Evolutionary conservation across 1,140 invertebrate species (phyloP).

Genomic region (Philotrypesis tridentata): DNA sequence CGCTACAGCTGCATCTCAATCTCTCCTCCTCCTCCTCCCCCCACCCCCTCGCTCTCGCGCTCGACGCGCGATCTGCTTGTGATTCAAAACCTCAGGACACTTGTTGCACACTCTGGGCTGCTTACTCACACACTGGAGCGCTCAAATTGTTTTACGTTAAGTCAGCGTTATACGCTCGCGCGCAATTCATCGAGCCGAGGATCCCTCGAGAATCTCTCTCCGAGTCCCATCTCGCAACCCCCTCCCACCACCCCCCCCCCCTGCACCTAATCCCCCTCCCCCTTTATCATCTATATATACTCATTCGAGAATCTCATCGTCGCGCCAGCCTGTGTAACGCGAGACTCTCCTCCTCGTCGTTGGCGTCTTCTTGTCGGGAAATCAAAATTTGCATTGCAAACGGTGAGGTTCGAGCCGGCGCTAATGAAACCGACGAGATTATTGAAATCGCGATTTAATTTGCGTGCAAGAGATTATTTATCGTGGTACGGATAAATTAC

Average conservation of each 20-base stretch:
- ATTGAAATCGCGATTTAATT: background rate
- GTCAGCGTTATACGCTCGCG: conserved; percentile 57
- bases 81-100: conserved; percentile 75
- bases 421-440: conserved; percentile 10
- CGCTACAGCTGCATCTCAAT: background rate
- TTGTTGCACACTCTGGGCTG: conserved; percentile 73
- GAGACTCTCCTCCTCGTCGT: background rate
- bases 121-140: conserved; percentile 65
- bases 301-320: background rate
- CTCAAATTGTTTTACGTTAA: conserved; percentile 64
- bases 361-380: conserved; percentile 1
- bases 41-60: conserved; percentile 58
- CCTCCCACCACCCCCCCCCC: background rate
- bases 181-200: conserved; percentile 60
- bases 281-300: background rate
- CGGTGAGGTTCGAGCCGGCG: conserved; percentile 1
- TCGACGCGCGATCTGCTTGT: conserved; percentile 72
- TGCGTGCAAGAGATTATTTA: background rate
- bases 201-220: conserved; percentile 42
- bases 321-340: background rate
- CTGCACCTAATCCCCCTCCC: too few species aligned
- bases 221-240: background rate
- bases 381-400: conserved; percentile 41
- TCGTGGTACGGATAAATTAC: too few species aligned
- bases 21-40: conserved; percentile 28